Evolutionary conservation across 2,113 vertebrate genomes (phyloP).

Genomic region (Nothobranchius furzeri): DNA sequence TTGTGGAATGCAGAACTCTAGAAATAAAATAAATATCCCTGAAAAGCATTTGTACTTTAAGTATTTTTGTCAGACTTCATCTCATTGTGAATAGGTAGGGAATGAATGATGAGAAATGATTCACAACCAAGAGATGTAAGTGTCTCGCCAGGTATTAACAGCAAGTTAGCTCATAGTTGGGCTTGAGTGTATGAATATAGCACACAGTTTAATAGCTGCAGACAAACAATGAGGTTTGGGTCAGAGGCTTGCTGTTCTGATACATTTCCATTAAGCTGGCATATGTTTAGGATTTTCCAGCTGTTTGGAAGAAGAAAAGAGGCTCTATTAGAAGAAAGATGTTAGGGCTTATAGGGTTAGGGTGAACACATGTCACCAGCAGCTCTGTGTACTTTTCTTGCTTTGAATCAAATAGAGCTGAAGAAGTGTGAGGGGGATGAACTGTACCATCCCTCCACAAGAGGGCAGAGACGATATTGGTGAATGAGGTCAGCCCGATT

Average conservation of each 20-base stretch:
- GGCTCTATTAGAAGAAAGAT: constrained; percentile 3
- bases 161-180: constrained; percentile 59
- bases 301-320: constrained; percentile 34
- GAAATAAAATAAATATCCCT: too few relatives aligned
- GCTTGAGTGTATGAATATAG: constrained; percentile 36
- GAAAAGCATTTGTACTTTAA: constrained; percentile 17
- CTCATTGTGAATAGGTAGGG: constrained; percentile 19
- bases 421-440: constrained; percentile 35
- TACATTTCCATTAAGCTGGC: constrained; percentile 53
- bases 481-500: constrained; percentile 5
- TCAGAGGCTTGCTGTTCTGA: constrained; percentile 55
- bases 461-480: constrained; percentile 76
- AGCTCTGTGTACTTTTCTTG: constrained; percentile 25
- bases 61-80: constrained; percentile 39
- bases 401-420: constrained; percentile 4
- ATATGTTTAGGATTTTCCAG: constrained; percentile 31
- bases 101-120: constrained; percentile 24
- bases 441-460: constrained; percentile 74
- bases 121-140: constrained; percentile 47
- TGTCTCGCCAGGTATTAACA: constrained; percentile 51
- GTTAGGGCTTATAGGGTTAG: constrained; percentile 3
- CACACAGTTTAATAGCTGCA: constrained; percentile 29
- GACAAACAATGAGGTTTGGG: constrained; percentile 59
- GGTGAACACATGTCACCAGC: constrained; percentile 23
- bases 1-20: too few relatives aligned